phyloP scores from a whole-genome alignment of 2,113 vertebrate species.

The Alligator sinensis region DNA sequence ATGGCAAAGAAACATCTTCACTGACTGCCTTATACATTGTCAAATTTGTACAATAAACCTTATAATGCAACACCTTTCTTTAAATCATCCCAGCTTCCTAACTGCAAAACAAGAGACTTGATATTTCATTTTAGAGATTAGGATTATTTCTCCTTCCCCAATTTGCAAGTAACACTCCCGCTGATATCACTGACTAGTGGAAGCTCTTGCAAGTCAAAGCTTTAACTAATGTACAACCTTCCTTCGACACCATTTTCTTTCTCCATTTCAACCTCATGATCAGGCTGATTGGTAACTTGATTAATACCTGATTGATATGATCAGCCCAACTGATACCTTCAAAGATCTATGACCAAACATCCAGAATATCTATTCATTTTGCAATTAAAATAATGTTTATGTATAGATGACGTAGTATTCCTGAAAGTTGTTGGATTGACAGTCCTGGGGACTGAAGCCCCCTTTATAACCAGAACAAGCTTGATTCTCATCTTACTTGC shows the following conservation, averaged over 20 bases:
- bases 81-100: neutral
- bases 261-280: neutral
- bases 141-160: neutral
- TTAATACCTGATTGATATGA: too few relatives aligned
- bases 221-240: neutral
- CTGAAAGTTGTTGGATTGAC: too few relatives aligned
- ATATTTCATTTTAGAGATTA: neutral
- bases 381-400: neutral
- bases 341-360: neutral
- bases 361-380: neutral
- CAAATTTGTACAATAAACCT: neutral
- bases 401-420: neutral
- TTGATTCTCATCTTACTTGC: neutral
- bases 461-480: neutral
- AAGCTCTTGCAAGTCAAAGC: neutral
- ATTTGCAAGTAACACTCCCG: neutral
- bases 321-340: neutral
- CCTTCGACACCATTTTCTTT: neutral
- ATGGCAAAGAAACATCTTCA: neutral
- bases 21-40: neutral
- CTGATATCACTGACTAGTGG: neutral
- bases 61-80: neutral
- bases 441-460: neutral
- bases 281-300: too few relatives aligned
- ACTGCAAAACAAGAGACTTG: neutral